A percentile compares a stretch with the other conserved stretches of the same genome.
Conservation (phyloP, 2,797 vertebrate genomes). For the Ambastaia sidthimunki region DNA sequence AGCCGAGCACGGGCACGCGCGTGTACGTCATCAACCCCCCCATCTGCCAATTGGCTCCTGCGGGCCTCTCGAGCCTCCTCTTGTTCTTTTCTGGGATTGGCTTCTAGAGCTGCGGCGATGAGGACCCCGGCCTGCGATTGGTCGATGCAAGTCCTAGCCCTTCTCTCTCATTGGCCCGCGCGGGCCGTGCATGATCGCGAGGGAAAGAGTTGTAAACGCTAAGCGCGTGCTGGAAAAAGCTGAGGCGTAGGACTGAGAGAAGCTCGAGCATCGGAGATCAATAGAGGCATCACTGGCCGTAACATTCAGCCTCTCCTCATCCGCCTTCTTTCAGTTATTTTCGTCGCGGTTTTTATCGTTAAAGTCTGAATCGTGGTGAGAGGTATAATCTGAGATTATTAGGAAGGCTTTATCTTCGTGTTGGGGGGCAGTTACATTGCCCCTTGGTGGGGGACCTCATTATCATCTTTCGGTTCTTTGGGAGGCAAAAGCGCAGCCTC, state of each 20-base stretch:
- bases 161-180: slow-evolving; percentile 59
- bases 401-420: slow-evolving; percentile 69
- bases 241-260: slow-evolving; percentile 65
- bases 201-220: slow-evolving; percentile 77
- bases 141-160: slow-evolving; percentile 34
- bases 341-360: slow-evolving; percentile 56
- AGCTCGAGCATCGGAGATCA: slow-evolving; percentile 79
- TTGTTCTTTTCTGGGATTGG: slow-evolving; percentile 61
- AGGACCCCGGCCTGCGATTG: slow-evolving; percentile 63
- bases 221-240: slow-evolving; percentile 69
- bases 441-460: slow-evolving; percentile 44
- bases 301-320: slow-evolving; percentile 34
- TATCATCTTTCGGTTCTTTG: slow-evolving; percentile 20
- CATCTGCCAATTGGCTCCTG: slow-evolving; percentile 65
- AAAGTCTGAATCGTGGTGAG: slow-evolving; percentile 49
- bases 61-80: slow-evolving; percentile 60
- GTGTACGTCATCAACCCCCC: slow-evolving; percentile 27
- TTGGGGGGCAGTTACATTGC: slow-evolving; percentile 59
- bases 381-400: slow-evolving; percentile 43
- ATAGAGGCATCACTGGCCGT: slow-evolving; percentile 40
- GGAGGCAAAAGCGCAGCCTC: slow-evolving; percentile 24
- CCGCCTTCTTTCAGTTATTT: slow-evolving; percentile 45
- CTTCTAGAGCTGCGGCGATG: neutral
- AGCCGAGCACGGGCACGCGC: slow-evolving; percentile 40
- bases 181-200: slow-evolving; percentile 62